Evolutionary conservation across 2,113 vertebrate genomes (phyloP), one percentile per base, ranked within the genome.

Genomic region (Kryptolebias marmoratus): DNA sequence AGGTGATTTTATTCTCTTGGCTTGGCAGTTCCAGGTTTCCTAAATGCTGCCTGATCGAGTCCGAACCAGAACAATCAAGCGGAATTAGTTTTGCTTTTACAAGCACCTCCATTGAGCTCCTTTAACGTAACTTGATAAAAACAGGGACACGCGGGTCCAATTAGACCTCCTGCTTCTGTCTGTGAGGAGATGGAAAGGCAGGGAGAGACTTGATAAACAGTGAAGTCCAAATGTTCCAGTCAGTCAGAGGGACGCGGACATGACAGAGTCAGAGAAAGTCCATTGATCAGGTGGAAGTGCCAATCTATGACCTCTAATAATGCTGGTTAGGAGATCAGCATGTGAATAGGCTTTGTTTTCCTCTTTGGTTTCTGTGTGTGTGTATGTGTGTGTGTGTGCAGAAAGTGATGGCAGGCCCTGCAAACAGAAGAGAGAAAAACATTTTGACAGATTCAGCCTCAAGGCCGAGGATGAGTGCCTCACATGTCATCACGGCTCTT

Each of bases 371-470:
- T 9, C 60, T 78, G 70, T 61, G 45, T 44, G 13, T 39, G 69
- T 52, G 77, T 42, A 31, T 49, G 18, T 48, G 56, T 39, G 55
- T 71, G 54, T 71, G 63, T 73, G 58, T 79, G 74, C 50, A 80
- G 64, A 83, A 55, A 71, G 2, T 56, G 65, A 81, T 68, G 52
- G 16, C 31, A 36, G 77, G 71, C 75, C 58, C 76, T 75, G 68
- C 68, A 54, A 77, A 82, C 68, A 74, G 73, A 71, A 79, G 85
- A 85, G 80, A 82, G 79, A 83, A 75, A 92, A 84, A 32, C 68
- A 77, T 87, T 91, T 82, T 90, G 89, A 92, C 90, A 87, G 89
- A 93, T 91, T 90, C 84, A 90, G 88, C 91, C 22, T 89, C 89
- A 87, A 68, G 81, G 90, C 86, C 83, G 80, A 73, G 87, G 77